Base-by-base conservation (phyloP, 2,113 vertebrate species). In the Megaceryle torquata region DNA sequence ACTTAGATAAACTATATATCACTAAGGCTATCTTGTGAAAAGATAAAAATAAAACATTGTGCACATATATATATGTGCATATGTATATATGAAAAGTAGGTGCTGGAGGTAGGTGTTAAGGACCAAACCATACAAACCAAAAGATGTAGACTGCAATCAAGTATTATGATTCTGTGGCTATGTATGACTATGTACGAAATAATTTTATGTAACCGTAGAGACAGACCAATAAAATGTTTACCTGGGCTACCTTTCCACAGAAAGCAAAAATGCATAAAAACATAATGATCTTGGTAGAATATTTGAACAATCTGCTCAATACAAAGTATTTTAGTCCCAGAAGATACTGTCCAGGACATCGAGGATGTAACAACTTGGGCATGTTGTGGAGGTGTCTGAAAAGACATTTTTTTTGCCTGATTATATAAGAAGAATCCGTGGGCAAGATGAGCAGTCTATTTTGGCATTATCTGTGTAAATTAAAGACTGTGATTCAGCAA, bases 351-450 rank as follows among this genome's bases (percentile, higher is more conserved):
- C 53, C 89, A 57, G 21, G 25, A 65, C 77, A 51, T 14, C 63
- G 46, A 88, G 43, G 25, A 63, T 83, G 28, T 75, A 86, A 84
- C 37, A 94, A 80, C 4, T 75, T 92, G 26, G 19, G 5, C 16
- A 83, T 31, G 11, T 48, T 78, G 64, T 63, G 76, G 85, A 91
- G 91, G 82, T 93, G 82, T 79, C 57, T 74, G 75, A 68, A 93
- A 70, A 68, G 1, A 35, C 20, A 70, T 92, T 28, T 83, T 95
- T 95, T 95, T 80, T 56, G 15, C 33, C 39, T 56, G n/a, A 63
- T 96, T 96, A 94, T 78, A n/a, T 93, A 96, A 95, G 80, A 94
- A 64, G 61, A 92, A 91, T 82, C 57, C 94, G 64, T 91, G 91
- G 76, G 59, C 54, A 93, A 80, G 71, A 91, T 86, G 60, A 93